phyloP scores from a whole-genome alignment of 1,140 invertebrate species.

The Cephus cinctus region DNA sequence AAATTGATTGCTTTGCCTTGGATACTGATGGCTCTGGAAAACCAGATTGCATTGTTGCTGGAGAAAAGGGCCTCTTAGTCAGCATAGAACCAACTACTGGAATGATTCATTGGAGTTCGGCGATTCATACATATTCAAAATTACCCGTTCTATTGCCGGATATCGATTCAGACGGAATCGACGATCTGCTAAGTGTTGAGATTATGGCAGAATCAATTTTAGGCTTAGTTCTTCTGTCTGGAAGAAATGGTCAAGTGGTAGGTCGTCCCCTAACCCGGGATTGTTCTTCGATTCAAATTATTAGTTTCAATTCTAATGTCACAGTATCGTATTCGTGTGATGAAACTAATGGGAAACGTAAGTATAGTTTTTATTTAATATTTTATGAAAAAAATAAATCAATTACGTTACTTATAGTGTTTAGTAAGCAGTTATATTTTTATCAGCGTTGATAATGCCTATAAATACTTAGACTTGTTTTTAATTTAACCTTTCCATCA shows the following conservation, averaged over 20 bases:
- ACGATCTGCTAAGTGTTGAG: conserved; percentile 65
- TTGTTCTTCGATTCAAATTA: conserved; percentile 57
- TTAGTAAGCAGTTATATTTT: neutral
- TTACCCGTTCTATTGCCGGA: conserved; percentile 72
- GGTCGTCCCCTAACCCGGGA: conserved; percentile 31
- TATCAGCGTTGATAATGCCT: neutral
- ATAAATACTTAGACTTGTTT: neutral
- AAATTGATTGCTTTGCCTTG: conserved; percentile 69
- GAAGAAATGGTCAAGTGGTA: conserved; percentile 58
- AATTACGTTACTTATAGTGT: neutral
- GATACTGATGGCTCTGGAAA: conserved; percentile 70
- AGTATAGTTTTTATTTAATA: conserved; percentile 31
- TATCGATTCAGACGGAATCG: conserved; percentile 67
- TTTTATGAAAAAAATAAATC: conserved; percentile 25
- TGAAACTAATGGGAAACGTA: conserved; percentile 20
- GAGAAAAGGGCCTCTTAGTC: conserved; percentile 65
- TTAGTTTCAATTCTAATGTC: conserved; percentile 48
- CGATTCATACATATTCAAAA: conserved; percentile 57
- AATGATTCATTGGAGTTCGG: conserved; percentile 63
- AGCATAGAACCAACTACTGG: conserved; percentile 71
- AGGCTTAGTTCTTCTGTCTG: conserved; percentile 65
- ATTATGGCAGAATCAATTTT: conserved; percentile 54
- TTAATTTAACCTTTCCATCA: too few species aligned
- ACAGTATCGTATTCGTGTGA: conserved; percentile 44
- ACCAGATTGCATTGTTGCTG: conserved; percentile 70